These are phyloP conservation scores for Euleptes europaea DNA, from an alignment of 2,113 vertebrate genomes.

Conservation along the genomic window DNA sequence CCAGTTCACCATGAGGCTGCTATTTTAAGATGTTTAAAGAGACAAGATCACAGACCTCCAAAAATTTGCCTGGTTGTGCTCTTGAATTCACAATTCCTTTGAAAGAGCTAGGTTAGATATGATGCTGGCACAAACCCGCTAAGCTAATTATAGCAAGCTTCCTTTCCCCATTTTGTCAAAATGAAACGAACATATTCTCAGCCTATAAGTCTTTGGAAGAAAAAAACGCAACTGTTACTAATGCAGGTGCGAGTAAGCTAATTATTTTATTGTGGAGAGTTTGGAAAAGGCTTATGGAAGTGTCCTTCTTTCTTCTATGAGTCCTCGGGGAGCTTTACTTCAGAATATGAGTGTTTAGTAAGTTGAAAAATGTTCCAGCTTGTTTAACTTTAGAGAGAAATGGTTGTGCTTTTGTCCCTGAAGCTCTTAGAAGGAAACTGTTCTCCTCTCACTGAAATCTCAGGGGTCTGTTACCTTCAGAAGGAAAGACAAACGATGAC, in stretches of 20 bases:
- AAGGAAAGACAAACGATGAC: constrained; percentile 29
- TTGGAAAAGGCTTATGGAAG: background rate
- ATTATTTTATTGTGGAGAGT: constrained; percentile 11
- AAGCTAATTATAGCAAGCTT: background rate
- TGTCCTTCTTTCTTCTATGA: constrained; percentile 18
- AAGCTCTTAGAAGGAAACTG: background rate
- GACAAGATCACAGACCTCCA: too few relatives aligned
- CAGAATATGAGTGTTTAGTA: background rate
- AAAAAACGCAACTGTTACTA: background rate
- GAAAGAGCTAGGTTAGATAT: background rate
- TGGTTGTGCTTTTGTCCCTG: rapidly evolving
- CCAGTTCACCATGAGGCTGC: too few relatives aligned
- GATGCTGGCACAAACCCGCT: background rate
- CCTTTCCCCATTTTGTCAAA: background rate
- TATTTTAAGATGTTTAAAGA: too few relatives aligned
- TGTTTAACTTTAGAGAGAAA: background rate
- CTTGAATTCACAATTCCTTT: background rate
- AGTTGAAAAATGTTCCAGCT: background rate
- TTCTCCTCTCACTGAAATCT: constrained; percentile 13
- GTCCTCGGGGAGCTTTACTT: background rate
- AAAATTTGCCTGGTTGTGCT: too few relatives aligned
- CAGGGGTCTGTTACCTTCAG: constrained; percentile 33
- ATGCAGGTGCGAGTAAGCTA: background rate
- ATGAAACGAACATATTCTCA: background rate
- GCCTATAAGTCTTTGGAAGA: background rate